phyloP scores from a whole-genome alignment of 2,113 vertebrate species.

The Burhinus oedicnemus region DNA sequence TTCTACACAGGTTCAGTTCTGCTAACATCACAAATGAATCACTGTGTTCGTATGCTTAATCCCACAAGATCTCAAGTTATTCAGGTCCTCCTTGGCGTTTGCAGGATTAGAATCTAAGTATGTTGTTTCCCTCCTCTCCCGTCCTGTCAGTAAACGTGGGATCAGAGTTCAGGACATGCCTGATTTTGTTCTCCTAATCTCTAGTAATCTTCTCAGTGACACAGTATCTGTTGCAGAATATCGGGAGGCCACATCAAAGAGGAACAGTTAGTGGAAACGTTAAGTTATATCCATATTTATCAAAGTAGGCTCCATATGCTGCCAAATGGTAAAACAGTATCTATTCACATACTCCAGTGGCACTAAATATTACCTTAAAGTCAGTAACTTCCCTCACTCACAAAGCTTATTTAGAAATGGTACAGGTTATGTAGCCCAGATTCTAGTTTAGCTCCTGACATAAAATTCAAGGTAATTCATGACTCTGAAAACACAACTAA shows the following conservation, averaged over 20 bases:
- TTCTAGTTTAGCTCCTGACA: neutral
- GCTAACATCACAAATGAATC: neutral
- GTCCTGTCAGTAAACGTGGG: neutral
- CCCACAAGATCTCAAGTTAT: neutral
- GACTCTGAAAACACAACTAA: neutral
- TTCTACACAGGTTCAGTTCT: neutral
- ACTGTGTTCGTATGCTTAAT: neutral
- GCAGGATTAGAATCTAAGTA: constrained; percentile 49
- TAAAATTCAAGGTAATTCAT: neutral
- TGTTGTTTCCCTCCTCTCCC: neutral
- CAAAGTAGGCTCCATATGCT: neutral
- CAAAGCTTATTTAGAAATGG: neutral
- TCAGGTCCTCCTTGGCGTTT: neutral
- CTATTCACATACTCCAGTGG: neutral
- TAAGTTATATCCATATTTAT: neutral
- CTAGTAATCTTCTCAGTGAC: constrained; percentile 49
- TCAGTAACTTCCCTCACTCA: neutral
- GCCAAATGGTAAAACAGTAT: neutral
- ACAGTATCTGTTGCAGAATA: constrained; percentile 35
- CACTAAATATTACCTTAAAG: neutral
- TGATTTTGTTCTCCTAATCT: constrained; percentile 51
- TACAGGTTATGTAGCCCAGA: neutral
- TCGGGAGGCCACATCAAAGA: neutral
- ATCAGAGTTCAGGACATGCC: constrained; percentile 60
- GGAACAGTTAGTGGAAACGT: neutral